These are phyloP conservation scores for Chrysoperla carnea DNA, from an alignment of 1,140 invertebrate genomes.

Conservation along the genomic window DNA sequence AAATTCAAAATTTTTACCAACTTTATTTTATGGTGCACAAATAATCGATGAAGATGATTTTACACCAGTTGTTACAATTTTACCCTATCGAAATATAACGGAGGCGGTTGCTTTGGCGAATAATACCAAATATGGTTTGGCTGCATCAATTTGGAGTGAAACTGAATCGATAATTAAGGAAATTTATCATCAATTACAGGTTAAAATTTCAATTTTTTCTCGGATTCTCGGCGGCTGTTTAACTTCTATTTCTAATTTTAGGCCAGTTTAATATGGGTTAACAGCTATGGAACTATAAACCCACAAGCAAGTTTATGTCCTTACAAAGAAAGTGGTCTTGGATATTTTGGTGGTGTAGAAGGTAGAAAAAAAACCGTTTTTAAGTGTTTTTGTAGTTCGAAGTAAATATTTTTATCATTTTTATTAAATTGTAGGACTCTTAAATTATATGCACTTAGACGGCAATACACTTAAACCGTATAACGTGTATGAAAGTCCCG, in stretches of 20 bases:
- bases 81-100: slow-evolving; percentile 38
- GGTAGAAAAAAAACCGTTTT: slow-evolving; percentile 9
- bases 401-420: neutral
- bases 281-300: slow-evolving; percentile 32
- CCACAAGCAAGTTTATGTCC: slow-evolving; percentile 29
- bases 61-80: slow-evolving; percentile 24
- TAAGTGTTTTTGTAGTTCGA: neutral
- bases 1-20: neutral
- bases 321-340: slow-evolving; percentile 28
- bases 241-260: slow-evolving; percentile 5
- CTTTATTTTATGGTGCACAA: neutral
- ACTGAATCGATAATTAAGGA: slow-evolving; percentile 23
- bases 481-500: neutral
- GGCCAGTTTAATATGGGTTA: slow-evolving; percentile 38
- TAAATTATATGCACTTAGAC: neutral
- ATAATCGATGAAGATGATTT: slow-evolving; percentile 12
- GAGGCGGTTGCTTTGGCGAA: slow-evolving; percentile 37
- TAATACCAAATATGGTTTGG: slow-evolving; percentile 29
- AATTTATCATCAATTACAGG: slow-evolving; percentile 15
- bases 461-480: neutral
- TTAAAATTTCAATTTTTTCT: slow-evolving; percentile 6
- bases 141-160: slow-evolving; percentile 36
- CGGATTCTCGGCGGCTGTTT: too few species aligned
- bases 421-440: neutral
- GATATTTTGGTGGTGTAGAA: slow-evolving; percentile 21